A percentile compares a stretch with the other conserved stretches of the same genome.
Evolutionary conservation across 2,888 invertebrate species (phyloP).

Genomic region (Phoenoteleia sp.): DNA sequence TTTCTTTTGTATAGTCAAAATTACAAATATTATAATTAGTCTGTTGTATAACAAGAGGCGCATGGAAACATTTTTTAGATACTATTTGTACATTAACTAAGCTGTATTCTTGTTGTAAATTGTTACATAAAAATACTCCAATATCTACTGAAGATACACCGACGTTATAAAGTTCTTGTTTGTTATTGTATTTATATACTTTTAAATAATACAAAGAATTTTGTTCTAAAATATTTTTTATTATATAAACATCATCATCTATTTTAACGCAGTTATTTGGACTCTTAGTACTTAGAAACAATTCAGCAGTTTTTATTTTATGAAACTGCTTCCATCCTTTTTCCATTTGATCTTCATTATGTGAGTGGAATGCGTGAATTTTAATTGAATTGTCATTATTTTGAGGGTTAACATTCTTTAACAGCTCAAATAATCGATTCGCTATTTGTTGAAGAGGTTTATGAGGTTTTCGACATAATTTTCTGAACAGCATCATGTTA

Average conservation of each 20-base stretch:
- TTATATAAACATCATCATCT: constrained; percentile 1
- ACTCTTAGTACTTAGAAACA: not conserved
- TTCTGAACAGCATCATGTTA: constrained; percentile 36
- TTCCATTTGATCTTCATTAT: not conserved
- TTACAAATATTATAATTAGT: not conserved
- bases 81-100: too few species aligned
- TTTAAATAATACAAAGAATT: not conserved
- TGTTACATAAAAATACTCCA: constrained; percentile 25
- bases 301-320: not conserved
- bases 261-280: constrained; percentile 34
- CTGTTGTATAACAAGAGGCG: not conserved
- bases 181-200: constrained; percentile 1
- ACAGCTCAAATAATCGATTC: constrained; percentile 25
- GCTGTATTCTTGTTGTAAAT: constrained; percentile 19
- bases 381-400: too few species aligned
- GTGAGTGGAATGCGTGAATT: not conserved
- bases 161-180: constrained; percentile 26
- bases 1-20: not conserved
- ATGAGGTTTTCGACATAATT: constrained; percentile 33
- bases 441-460: constrained; percentile 40
- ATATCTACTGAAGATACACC: constrained; percentile 25
- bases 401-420: not conserved
- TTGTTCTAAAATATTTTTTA: constrained; percentile 7
- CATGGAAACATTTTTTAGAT: constrained; percentile 10
- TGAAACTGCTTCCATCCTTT: not conserved